Conservation (phyloP, 1,140 invertebrate species). For the Drosophila mauritiana region DNA sequence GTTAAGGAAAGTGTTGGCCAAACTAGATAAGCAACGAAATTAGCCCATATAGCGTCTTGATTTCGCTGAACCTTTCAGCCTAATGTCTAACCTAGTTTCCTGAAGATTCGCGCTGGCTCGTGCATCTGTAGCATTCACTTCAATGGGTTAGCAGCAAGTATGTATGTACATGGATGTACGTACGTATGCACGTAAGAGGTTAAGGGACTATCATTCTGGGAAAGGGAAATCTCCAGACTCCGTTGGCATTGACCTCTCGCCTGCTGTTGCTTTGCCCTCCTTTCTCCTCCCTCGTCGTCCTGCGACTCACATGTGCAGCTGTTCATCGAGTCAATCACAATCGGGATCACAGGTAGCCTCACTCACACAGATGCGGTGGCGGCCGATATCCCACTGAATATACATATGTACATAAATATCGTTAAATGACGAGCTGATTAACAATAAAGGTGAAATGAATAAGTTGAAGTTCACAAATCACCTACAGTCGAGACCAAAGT, state of each 20-base stretch:
- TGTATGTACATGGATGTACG: too few relatives aligned
- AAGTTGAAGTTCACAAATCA: neutral
- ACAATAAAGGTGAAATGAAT: neutral
- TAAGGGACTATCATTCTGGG: neutral
- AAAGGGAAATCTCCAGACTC: constrained; percentile 12
- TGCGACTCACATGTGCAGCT: constrained; percentile 64
- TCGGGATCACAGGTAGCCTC: constrained; percentile 58
- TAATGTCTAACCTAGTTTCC: neutral
- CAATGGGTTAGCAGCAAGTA: too few relatives aligned
- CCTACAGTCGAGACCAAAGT: too few relatives aligned
- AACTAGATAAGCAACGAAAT: neutral
- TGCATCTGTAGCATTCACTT: neutral
- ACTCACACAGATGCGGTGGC: constrained; percentile 10
- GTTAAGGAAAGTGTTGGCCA: neutral
- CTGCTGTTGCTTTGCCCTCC: constrained; percentile 3
- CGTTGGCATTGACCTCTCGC: constrained; percentile 31
- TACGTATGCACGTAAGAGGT: too few relatives aligned
- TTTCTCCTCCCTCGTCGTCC: neutral
- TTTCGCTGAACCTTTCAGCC: too few relatives aligned
- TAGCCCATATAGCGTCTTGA: too few relatives aligned
- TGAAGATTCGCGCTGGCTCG: neutral
- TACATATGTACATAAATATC: neutral
- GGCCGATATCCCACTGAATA: neutral
- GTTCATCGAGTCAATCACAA: constrained; percentile 47
- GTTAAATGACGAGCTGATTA: neutral